Evolutionary conservation across 2,888 invertebrate genomes (phyloP).

Genomic region (Dendrolimus pini): DNA sequence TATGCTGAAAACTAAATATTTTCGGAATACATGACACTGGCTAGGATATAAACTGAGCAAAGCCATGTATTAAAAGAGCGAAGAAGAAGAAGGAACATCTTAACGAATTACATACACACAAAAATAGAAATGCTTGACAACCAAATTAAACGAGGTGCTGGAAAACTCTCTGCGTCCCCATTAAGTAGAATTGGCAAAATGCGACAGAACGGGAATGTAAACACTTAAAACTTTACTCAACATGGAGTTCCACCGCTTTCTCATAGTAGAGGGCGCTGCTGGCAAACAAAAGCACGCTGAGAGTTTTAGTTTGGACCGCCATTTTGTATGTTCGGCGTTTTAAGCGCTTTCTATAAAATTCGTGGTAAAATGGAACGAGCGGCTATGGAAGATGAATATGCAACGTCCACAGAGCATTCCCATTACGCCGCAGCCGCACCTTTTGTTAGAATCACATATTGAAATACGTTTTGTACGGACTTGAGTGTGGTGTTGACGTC

Average conservation of each 20-base stretch:
- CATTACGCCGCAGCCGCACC: slow-evolving; percentile 1
- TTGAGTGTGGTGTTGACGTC: neutral
- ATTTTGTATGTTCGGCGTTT: slow-evolving; percentile 57
- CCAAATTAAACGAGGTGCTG: slow-evolving; percentile 62
- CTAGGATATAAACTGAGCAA: too few species aligned
- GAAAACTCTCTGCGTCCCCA: slow-evolving; percentile 55
- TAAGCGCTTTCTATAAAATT: slow-evolving; percentile 49
- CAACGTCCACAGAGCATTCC: slow-evolving; percentile 35
- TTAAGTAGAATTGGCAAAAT: slow-evolving; percentile 70
- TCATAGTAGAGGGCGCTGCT: slow-evolving; percentile 58
- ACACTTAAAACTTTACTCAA: slow-evolving; percentile 70
- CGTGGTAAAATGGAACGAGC: slow-evolving; percentile 43
- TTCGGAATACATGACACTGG: too few species aligned
- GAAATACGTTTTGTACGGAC: neutral
- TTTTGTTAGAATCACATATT: neutral
- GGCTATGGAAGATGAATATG: slow-evolving; percentile 63
- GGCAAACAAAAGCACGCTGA: slow-evolving; percentile 61
- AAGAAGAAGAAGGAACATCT: neutral
- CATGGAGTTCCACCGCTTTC: slow-evolving; percentile 44
- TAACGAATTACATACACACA: slow-evolving; percentile 51
- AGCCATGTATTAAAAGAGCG: too few species aligned
- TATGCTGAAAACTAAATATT: too few species aligned
- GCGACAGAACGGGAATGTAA: slow-evolving; percentile 71
- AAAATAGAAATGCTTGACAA: slow-evolving; percentile 39
- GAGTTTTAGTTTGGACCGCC: slow-evolving; percentile 53